A percentile compares a stretch with the other conserved stretches of the same genome.
Evolutionary conservation across 2,888 invertebrate species (phyloP).

Genomic region (Metallyticus violacea): DNA sequence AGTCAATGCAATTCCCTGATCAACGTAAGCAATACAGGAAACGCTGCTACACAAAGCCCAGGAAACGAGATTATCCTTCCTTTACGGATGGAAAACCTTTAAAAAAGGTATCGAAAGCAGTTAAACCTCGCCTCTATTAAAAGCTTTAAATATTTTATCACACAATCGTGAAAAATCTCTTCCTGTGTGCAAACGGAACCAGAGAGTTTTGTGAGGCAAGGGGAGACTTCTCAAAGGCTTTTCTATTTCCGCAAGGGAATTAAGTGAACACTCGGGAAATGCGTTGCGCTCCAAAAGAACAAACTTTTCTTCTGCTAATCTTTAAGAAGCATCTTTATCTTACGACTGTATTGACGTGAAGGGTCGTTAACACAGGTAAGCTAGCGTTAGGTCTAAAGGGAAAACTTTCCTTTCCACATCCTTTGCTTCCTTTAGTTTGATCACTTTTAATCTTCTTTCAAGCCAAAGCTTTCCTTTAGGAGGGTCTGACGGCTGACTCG

Average conservation of each 20-base stretch:
- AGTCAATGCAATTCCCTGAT: too few relatives aligned
- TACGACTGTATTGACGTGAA: background rate
- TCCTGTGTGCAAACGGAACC: background rate
- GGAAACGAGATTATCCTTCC: too few relatives aligned
- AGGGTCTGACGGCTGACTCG: background rate
- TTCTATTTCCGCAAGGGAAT: background rate
- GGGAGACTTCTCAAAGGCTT: background rate
- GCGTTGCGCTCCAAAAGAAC: background rate
- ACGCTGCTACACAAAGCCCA: too few relatives aligned
- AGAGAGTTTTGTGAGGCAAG: background rate
- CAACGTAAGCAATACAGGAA: too few relatives aligned
- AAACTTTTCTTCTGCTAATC: background rate
- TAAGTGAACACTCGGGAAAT: background rate
- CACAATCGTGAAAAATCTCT: background rate
- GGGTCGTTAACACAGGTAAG: background rate
- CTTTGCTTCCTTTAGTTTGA: background rate
- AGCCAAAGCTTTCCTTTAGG: background rate
- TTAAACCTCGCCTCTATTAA: background rate
- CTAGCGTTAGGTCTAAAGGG: background rate
- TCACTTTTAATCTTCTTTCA: background rate
- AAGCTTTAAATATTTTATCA: background rate
- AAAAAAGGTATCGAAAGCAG: too few relatives aligned
- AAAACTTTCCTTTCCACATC: background rate
- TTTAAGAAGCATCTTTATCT: background rate
- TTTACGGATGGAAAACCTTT: too few relatives aligned